phyloP scores from a whole-genome alignment of 2,888 invertebrate genomes.

The Papilio demoleus region DNA sequence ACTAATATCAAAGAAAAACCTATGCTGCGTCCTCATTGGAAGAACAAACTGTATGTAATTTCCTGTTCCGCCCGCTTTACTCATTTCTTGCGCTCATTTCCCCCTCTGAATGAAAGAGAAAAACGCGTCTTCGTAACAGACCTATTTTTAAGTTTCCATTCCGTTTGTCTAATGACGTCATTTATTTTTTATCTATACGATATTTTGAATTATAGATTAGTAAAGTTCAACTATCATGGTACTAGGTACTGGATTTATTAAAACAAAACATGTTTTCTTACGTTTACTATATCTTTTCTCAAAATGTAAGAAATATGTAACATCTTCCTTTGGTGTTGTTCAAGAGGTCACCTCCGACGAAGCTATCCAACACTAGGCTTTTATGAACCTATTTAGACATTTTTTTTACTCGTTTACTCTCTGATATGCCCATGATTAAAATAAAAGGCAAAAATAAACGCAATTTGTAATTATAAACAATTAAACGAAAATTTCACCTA shows the following conservation, averaged over 20 bases:
- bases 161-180: conserved; percentile 25
- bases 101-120: conserved; percentile 32
- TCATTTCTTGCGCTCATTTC: conserved; percentile 37
- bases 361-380: too few species aligned
- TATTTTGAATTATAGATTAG: not conserved
- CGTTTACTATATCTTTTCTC: not conserved
- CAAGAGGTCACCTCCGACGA: conserved; percentile 9
- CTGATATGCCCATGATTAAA: too few species aligned
- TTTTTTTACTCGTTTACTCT: too few species aligned
- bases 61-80: conserved; percentile 32
- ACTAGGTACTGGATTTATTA: not conserved
- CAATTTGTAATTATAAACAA: not conserved
- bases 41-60: conserved; percentile 32
- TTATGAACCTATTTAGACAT: too few species aligned
- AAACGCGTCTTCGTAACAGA: conserved; percentile 23
- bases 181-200: conserved; percentile 4
- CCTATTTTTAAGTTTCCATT: conserved; percentile 29
- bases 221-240: not conserved
- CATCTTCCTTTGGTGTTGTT: not conserved
- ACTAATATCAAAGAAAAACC: not conserved
- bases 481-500: not conserved
- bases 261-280: too few species aligned
- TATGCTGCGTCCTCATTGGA: conserved; percentile 18
- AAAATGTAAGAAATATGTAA: not conserved
- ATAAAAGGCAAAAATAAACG: not conserved